Evolutionary conservation across 2,113 vertebrate genomes (phyloP), one percentile per base, ranked within the genome.

Genomic region (Chaenogobius annularis): DNA sequence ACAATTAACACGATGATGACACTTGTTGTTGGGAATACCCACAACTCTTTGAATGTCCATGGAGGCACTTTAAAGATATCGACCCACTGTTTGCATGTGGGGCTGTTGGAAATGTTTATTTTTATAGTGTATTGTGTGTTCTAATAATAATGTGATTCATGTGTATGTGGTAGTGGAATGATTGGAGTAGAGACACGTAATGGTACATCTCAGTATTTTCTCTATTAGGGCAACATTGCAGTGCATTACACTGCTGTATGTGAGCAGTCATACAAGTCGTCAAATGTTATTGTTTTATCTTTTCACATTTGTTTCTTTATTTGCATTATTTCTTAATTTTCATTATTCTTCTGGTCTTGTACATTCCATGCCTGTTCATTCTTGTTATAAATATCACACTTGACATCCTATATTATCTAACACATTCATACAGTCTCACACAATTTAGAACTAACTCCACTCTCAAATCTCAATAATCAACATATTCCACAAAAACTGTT

Each of bases 61-160:
- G 64, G 68, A 69, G 78, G 78, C 81, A 87, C 79, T 82, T 88
- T 80, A 70, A 13, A n/a, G 10, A 20, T 43, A 52, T 61, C 22
- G 59, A 15, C 9, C 19, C 72, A 61, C 72, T 67, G 20, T 54
- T 68, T 70, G 31, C 37, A 20, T 62, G 63, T 35, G 12, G 26
- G 23, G 23, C 43, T 75, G 63, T 35, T 10, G 26, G 23, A 40
- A 26, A 73, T 64, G 40, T 63, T 40, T 50, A 82, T 81, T 79
- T 83, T n/a, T 40, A 63, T 19, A 19, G 17, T 40, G 8, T 43
- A 17, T 63, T 63, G 10, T 63, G 31, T 63, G 31, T 40, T 37
- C 5, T 40, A 3, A 26, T 40, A 43, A 63, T 37, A 61, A 31
- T 61, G 56, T 14, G 22, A 37, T 35, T 63, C 17, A 63, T 63